Conservation (phyloP, 2,797 vertebrate species). For the Enteromius argenteus region DNA sequence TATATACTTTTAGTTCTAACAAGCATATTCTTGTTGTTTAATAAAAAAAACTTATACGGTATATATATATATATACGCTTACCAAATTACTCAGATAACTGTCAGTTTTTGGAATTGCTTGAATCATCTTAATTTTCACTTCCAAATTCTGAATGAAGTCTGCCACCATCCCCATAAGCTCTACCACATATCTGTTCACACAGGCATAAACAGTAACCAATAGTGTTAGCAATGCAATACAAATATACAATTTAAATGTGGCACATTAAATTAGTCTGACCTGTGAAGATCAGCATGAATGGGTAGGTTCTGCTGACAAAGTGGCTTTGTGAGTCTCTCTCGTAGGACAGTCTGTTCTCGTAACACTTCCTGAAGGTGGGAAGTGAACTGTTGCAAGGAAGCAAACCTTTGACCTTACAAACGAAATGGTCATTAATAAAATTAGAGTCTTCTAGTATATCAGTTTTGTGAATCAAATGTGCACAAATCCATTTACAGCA, state of each 20-base stretch:
- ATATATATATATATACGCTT: conserved; percentile 28
- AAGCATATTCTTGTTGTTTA: background rate
- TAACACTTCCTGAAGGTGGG: conserved; percentile 85
- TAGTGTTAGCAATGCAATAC: background rate
- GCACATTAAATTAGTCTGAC: conserved; percentile 67
- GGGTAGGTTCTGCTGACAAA: conserved; percentile 83
- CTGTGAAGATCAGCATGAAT: conserved; percentile 85
- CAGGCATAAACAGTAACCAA: background rate
- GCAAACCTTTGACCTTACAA: conserved; percentile 78
- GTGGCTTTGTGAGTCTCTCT: conserved; percentile 83
- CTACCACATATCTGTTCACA: conserved; percentile 73
- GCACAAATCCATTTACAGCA: background rate
- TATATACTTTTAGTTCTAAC: background rate
- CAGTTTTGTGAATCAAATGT: background rate
- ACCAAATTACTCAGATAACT: conserved; percentile 71
- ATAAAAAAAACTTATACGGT: background rate
- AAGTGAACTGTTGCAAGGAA: conserved; percentile 80
- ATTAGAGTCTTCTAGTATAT: background rate
- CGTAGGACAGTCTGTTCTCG: conserved; percentile 81
- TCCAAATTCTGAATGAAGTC: conserved; percentile 76
- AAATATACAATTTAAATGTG: background rate
- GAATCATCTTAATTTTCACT: conserved; percentile 66
- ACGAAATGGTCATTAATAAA: conserved; percentile 13
- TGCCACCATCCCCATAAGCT: conserved; percentile 68
- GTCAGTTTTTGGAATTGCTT: conserved; percentile 48